Percentiles rank a stretch among this genome's conserved stretches.
phyloP scores from a whole-genome alignment of 2,113 vertebrate genomes.

The Ictalurus punctatus region DNA sequence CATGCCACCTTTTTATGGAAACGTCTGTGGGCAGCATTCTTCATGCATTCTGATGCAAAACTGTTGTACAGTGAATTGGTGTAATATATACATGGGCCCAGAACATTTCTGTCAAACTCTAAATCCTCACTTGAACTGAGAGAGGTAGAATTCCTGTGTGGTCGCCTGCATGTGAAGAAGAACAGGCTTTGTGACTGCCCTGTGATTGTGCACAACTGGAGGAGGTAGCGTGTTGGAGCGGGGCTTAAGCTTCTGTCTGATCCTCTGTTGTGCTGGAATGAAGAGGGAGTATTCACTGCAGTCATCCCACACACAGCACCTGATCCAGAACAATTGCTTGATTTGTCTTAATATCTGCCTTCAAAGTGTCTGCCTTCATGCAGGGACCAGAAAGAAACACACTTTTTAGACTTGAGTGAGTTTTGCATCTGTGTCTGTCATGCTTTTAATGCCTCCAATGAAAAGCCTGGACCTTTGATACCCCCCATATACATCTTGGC shows the following conservation, averaged over 20 bases:
- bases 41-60: too few species aligned
- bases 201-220: conserved; percentile 24
- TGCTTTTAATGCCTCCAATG: not conserved
- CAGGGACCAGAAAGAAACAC: not conserved
- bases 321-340: conserved; percentile 12
- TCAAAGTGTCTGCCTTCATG: not conserved
- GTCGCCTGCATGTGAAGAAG: not conserved
- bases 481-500: conserved; percentile 41
- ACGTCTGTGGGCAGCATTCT: not conserved
- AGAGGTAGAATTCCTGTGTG: conserved; percentile 14
- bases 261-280: conserved; percentile 1
- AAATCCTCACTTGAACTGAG: conserved; percentile 18
- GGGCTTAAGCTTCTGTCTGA: conserved; percentile 9
- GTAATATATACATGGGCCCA: not conserved
- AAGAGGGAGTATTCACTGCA: not conserved
- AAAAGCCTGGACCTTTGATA: not conserved
- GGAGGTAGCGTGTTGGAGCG: not conserved
- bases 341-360: conserved; percentile 10
- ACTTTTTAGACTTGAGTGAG: not conserved
- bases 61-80: not conserved
- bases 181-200: conserved; percentile 28
- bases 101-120: not conserved
- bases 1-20: not conserved
- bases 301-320: not conserved
- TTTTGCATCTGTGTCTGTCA: not conserved